Evolutionary conservation across 1,140 invertebrate genomes (phyloP).

Genomic region (Drosophila truncata): DNA sequence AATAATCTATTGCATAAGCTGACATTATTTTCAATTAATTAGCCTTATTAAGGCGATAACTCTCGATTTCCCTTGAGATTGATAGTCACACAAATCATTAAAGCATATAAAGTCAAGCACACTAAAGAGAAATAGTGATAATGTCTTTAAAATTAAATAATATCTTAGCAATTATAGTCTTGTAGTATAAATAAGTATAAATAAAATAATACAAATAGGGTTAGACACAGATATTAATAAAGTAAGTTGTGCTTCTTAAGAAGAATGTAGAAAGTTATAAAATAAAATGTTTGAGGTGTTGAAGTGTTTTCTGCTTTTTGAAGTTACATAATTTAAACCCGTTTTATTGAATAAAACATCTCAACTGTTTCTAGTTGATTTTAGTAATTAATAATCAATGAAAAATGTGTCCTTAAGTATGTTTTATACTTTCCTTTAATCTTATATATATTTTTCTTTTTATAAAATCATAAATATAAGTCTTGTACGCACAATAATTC

Average conservation of each 20-base stretch:
- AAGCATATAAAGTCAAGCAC: background rate
- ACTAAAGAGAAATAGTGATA: background rate
- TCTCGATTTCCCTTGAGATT: slow-evolving; percentile 3
- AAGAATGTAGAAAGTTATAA: no score
- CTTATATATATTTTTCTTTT: background rate
- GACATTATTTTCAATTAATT: slow-evolving; percentile 47
- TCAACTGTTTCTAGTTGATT: no score
- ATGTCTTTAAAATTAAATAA: no score
- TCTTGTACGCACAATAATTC: slow-evolving; percentile 1
- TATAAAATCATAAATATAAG: background rate
- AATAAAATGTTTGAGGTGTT: no score
- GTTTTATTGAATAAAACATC: no score
- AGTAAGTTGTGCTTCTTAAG: no score
- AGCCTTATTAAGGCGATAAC: slow-evolving; percentile 10
- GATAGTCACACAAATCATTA: slow-evolving; percentile 3
- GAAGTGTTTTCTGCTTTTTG: no score
- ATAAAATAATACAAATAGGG: no score
- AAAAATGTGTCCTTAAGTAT: background rate
- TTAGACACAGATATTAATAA: no score
- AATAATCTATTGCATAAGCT: background rate
- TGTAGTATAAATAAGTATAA: no score
- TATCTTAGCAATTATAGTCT: no score
- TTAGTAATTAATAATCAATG: background rate
- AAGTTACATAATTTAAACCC: no score
- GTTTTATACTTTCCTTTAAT: background rate